A percentile compares a stretch with the other conserved stretches of the same genome.
Conservation (phyloP, 2,888 invertebrate genomes). For the Miltochrista miniata region DNA sequence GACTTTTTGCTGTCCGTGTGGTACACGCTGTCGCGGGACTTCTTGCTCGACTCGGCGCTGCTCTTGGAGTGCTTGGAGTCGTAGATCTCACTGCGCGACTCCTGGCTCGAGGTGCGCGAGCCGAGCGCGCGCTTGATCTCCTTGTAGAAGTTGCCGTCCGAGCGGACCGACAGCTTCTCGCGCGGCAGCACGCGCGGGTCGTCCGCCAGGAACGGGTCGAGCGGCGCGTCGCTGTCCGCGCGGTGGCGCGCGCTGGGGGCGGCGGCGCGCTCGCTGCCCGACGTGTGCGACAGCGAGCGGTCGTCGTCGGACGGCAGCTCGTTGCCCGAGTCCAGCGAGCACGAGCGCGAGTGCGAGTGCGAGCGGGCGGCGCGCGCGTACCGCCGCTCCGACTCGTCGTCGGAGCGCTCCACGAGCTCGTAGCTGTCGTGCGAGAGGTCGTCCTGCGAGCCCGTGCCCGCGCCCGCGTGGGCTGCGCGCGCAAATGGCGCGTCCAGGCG, state of each 20-base stretch:
- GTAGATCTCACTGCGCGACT: slow-evolving; percentile 87
- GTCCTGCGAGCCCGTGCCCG: slow-evolving; percentile 88
- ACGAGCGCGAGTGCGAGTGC: slow-evolving; percentile 84
- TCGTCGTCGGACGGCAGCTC: slow-evolving; percentile 90
- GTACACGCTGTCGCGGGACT: slow-evolving; percentile 85
- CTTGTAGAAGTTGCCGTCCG: slow-evolving; percentile 89
- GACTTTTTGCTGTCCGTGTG: slow-evolving; percentile 87
- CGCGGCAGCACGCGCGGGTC: slow-evolving; percentile 89
- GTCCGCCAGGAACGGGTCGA: slow-evolving; percentile 91
- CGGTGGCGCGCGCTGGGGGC: slow-evolving; percentile 85
- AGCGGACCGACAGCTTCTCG: slow-evolving; percentile 88
- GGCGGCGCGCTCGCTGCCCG: slow-evolving; percentile 79
- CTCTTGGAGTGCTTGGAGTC: slow-evolving; percentile 86
- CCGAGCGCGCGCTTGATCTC: slow-evolving; percentile 86
- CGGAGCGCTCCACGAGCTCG: slow-evolving; percentile 91
- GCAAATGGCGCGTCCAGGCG: slow-evolving; percentile 86
- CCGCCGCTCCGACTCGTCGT: slow-evolving; percentile 82
- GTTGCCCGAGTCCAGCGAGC: slow-evolving; percentile 90
- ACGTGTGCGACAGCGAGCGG: slow-evolving; percentile 81
- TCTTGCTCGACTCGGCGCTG: slow-evolving; percentile 86
- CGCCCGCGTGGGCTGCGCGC: no score
- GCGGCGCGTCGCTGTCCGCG: slow-evolving; percentile 87
- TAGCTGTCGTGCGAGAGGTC: slow-evolving; percentile 95
- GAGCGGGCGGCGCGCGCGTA: slow-evolving; percentile 56
- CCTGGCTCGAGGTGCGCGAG: slow-evolving; percentile 87